Evolutionary conservation across 2,888 invertebrate species (phyloP), one percentile per base, ranked within the genome.

Genomic region (Hylaea fasciaria): DNA sequence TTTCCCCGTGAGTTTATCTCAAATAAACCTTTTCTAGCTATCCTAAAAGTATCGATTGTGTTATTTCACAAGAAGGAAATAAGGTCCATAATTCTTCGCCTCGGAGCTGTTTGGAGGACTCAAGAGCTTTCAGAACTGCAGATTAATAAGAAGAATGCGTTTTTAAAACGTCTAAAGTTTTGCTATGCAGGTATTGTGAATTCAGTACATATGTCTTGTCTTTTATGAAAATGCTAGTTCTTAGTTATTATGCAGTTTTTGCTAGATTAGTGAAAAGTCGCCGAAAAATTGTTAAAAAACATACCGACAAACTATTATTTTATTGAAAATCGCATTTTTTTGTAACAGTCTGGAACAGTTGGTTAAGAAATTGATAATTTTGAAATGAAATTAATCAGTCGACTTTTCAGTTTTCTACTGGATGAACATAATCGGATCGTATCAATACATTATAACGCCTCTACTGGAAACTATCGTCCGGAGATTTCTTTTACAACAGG

Each of bases 391-490:
- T n/a, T n/a, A n/a, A n/a, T n/a, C n/a, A n/a, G n/a, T n/a, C n/a
- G n/a, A 22, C 28, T 48, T 76, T 77, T 28, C 72, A 85, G 83
- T 77, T 12, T 80, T 78, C 55, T 81, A 81, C 66, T 80, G 80
- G 78, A 70, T 76, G 57, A 75, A 72, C 53, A 68, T 79, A 29
- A 35, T 80, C n/a, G 76, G 80, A 10, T 53, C 80, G 0, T 79
- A 76, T 76, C 80, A 78, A 59, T 82, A 82, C 50, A 66, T 81
- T 3, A 41, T 78, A 3, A 66, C 70, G 0, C 81, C 84, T 32
- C 53, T 85, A 51, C 49, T 78, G 29, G 69, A 77, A 37, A 78
- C 79, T 0, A 17, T 83, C 12, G 66, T 74, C 55, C 73, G 76
- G n/a, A 76, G 56, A 68, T 74, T 59, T 56, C 59, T 82, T 32